Evolutionary conservation across 1,140 invertebrate species (phyloP).

Genomic region (Drosophila saltans): DNA sequence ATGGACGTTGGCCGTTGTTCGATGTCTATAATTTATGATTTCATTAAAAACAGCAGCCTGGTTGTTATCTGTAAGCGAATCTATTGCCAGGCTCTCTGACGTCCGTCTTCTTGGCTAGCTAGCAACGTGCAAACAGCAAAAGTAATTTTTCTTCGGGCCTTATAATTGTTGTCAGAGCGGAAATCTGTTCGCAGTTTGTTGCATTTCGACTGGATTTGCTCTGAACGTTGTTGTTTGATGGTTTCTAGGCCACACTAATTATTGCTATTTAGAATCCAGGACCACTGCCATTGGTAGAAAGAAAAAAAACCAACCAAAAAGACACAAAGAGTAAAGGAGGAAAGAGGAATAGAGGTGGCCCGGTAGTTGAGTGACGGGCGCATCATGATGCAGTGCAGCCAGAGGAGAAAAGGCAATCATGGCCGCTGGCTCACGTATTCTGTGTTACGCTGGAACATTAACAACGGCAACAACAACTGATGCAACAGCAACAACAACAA

Average conservation of each 20-base stretch:
- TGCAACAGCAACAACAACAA: conserved; percentile 40
- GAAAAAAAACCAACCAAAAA: neutral
- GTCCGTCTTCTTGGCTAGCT: conserved; percentile 20
- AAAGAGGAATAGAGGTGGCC: neutral
- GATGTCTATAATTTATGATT: conserved; percentile 81
- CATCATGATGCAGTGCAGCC: conserved; percentile 48
- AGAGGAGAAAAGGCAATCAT: conserved; percentile 69
- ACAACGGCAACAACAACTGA: conserved; percentile 62
- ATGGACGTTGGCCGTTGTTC: conserved; percentile 55
- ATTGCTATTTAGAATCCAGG: conserved; percentile 79
- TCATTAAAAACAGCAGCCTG: conserved; percentile 81
- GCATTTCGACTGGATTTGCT: conserved; percentile 45
- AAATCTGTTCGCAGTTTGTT: conserved; percentile 49
- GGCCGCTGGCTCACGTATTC: conserved; percentile 78
- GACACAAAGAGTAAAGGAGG: neutral
- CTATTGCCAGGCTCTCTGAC: conserved; percentile 42
- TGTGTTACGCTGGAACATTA: conserved; percentile 79
- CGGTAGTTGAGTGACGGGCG: conserved; percentile 35
- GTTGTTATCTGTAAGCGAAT: conserved; percentile 76
- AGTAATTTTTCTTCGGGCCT: conserved; percentile 73
- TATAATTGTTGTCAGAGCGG: conserved; percentile 74
- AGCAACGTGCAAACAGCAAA: conserved; percentile 80
- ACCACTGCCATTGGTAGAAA: conserved; percentile 26
- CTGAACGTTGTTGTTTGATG: conserved; percentile 49
- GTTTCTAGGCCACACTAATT: conserved; percentile 81